Percentiles rank a stretch among this genome's conserved stretches.
Conservation (phyloP, 2,888 invertebrate genomes). For the Dugesia japonica region DNA sequence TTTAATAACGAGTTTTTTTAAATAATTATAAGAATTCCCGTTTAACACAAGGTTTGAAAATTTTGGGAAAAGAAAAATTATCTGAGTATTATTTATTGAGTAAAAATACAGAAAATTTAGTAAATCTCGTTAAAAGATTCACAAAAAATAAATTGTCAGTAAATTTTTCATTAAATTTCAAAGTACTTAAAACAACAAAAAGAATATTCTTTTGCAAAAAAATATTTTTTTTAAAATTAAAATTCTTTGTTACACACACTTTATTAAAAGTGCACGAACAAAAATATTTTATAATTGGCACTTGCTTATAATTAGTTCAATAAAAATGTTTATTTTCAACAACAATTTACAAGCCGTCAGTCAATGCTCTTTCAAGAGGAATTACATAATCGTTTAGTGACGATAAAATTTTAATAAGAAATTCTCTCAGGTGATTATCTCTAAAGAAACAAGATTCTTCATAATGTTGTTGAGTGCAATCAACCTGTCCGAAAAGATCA, state of each 20-base stretch:
- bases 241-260: background rate
- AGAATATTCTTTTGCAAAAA: too few relatives aligned
- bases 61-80: too few relatives aligned
- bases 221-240: too few relatives aligned
- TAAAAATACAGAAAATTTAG: too few relatives aligned
- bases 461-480: slow-evolving; percentile 15
- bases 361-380: slow-evolving; percentile 7
- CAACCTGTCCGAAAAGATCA: background rate
- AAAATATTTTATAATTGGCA: background rate
- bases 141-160: too few relatives aligned
- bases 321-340: background rate
- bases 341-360: background rate
- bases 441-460: slow-evolving; percentile 11
- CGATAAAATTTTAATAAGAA: slow-evolving; percentile 4
- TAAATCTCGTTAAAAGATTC: too few relatives aligned
- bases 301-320: background rate
- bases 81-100: too few relatives aligned
- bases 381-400: background rate
- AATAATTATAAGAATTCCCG: too few relatives aligned
- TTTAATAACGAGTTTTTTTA: too few relatives aligned
- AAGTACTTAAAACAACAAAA: too few relatives aligned
- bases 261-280: background rate
- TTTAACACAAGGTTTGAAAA: too few relatives aligned
- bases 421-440: background rate
- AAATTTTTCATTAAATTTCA: too few relatives aligned